Evolutionary conservation across 35 echinoderm and acorn worm species (phyloP).

Genomic region (Anneissia japonica): DNA sequence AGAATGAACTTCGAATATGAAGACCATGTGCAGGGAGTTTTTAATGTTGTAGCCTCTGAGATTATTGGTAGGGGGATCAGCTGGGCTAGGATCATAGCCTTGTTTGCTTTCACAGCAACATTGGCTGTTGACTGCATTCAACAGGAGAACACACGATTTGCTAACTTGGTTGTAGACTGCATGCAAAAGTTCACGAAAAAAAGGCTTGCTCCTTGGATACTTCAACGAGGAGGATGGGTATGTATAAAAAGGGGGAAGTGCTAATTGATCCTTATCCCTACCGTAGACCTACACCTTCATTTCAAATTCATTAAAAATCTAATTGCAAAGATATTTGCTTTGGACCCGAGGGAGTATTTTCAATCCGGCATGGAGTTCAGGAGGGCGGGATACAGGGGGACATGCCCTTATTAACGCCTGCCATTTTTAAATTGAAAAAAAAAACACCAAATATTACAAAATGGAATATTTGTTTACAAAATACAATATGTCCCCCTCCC

Average conservation of each 20-base stretch:
- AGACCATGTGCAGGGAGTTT: background rate
- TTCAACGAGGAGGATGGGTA: constrained; percentile 5
- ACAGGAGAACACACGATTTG: background rate
- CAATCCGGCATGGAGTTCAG: background rate
- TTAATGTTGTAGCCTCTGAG: background rate
- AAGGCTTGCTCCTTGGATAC: background rate
- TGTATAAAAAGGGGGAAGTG: no score
- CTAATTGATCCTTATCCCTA: no score
- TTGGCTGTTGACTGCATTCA: background rate
- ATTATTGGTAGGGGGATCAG: background rate
- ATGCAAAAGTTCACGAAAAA: background rate
- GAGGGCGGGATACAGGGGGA: background rate
- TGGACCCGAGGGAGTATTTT: background rate
- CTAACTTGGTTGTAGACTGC: background rate
- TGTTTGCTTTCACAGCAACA: background rate
- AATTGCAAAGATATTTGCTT: background rate
- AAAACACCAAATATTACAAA: no score
- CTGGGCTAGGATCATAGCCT: background rate
- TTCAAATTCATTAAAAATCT: background rate
- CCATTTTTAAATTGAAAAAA: no score
- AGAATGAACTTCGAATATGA: background rate
- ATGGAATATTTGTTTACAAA: no score
- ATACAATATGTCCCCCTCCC: no score
- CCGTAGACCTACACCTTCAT: background rate
- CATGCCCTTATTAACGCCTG: background rate